Base-by-base conservation (phyloP, 2,797 vertebrate species). In the Pseudomugil tenellus region DNA sequence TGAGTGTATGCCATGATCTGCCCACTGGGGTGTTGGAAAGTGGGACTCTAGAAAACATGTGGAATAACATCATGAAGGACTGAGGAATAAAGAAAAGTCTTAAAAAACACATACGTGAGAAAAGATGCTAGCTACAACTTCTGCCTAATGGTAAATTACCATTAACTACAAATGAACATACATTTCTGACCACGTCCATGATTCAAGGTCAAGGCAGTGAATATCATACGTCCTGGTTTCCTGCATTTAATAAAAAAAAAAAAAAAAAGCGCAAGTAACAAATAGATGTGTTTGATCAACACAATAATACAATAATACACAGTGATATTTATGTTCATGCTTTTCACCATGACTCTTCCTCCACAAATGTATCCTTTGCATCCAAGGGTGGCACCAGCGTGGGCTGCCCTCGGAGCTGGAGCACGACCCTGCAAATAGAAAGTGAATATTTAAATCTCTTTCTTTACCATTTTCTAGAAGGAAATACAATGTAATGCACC, bases 121-220 rank as follows among this genome's bases (percentile, higher is more conserved):
- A 29, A 14, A 25, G 19, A 58, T 54, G 51, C 9, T 16, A 6
- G 10, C 17, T 23, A 8, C 31, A 59, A 6, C 23, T 21, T 3
- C 0, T 39, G 46, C 26, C 25, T 53, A 8, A 29, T 2, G 10
- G 10, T 12, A 46, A 9, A 39, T 29, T 14, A 11, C 8, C n/a
- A n/a, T n/a, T n/a, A n/a, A n/a, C n/a, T n/a, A n/a, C n/a, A n/a
- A n/a, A n/a, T n/a, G n/a, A 29, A 65, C 70, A 2, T 58, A 78
- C 97, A 96, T 95, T 94, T 97, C 96, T 84, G 96, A 95, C 97
- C 97, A 99, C 2, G 91, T 94, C 96, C 96, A 97, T 2, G 96
- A 91, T 64, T 97, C 93, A 76, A 99, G 91, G 82, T 98, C 95
- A 66, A 99, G 88, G 87, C 91, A 96, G 88, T 96, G 94, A 81